Base-by-base conservation (phyloP, 2,797 vertebrate genomes). In the Kryptolebias ocellatus region DNA sequence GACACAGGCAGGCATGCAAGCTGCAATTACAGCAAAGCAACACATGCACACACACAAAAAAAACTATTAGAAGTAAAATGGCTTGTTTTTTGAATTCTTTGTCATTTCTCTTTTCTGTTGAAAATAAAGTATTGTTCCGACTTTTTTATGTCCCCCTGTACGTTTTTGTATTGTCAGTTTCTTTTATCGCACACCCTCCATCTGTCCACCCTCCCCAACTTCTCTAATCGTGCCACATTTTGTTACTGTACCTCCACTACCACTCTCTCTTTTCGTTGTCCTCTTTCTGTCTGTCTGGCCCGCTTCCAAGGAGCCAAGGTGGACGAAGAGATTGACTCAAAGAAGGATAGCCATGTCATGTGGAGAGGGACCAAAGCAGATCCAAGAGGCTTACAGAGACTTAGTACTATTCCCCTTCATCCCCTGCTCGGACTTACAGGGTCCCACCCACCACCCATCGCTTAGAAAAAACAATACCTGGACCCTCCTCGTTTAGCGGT, bases 301-400 rank as follows among this genome's bases (percentile, higher is more conserved):
- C 4, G 20, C n/a, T 4, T 82, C 84, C 87, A 84, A 68, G 47
- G 53, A 72, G 59, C 80, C 84, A 89, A 91, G 87, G 84, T 89
- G 89, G 87, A 87, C 69, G 80, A 87, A 83, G 86, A 87, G 88
- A 90, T 86, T 89, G 89, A 90, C 83, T 89, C 84, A 83, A 80
- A 87, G 79, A 83, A 83, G 85, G 81, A 91, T 87, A 88, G 89
- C 81, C 80, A 70, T 85, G 89, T 87, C 90, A 88, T 92, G 79
- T 89, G 86, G 90, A 91, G 81, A 81, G 85, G 84, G 77, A 91
- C 86, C 79, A 92, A 90, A 92, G 92, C 90, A 84, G 89, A 93
- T 92, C 85, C 89, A 89, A 88, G 81, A 84, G 84, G 91, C 92
- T 94, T 93, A 91, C 76, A 65, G 78, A 81, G 90, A 90, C 86